These are phyloP conservation scores for Caenorhabditis latens DNA, from an alignment of 1,140 invertebrate species.

Conservation along the genomic window DNA sequence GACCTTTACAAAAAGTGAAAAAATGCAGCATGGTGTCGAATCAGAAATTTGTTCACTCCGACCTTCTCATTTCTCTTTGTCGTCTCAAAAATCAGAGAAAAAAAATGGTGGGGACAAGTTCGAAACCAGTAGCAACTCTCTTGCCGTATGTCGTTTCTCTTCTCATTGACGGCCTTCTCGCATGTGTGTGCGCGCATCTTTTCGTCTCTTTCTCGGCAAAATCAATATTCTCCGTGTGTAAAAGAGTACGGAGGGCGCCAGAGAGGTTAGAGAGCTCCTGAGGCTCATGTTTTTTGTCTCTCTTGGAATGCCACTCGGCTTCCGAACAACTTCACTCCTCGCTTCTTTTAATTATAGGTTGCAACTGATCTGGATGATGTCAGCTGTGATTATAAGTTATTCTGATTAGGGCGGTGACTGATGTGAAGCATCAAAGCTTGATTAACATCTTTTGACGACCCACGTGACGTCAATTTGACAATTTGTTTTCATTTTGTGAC, in stretches of 20 bases:
- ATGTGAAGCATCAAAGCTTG: neutral
- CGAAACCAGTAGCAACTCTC: conserved; percentile 38
- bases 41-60: neutral
- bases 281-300: neutral
- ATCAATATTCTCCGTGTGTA: conserved; percentile 33
- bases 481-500: conserved; percentile 15
- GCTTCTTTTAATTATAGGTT: neutral
- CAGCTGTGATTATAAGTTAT: neutral
- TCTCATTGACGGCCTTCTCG: conserved; percentile 28
- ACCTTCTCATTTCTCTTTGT: conserved; percentile 8
- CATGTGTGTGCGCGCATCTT: conserved; percentile 40
- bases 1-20: neutral
- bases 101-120: neutral
- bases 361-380: too few relatives aligned
- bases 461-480: conserved; percentile 43
- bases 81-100: conserved; percentile 4
- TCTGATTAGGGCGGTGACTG: neutral
- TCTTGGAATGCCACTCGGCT: neutral
- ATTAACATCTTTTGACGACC: neutral
- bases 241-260: neutral
- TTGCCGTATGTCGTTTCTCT: neutral
- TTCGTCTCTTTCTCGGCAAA: conserved; percentile 3
- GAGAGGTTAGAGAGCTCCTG: conserved; percentile 14
- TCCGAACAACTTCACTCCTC: too few relatives aligned
- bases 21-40: neutral